Percentiles rank a stretch among this genome's conserved stretches.
Evolutionary conservation across 2,888 invertebrate genomes (phyloP).

Genomic region (Hecatera dysodea): DNA sequence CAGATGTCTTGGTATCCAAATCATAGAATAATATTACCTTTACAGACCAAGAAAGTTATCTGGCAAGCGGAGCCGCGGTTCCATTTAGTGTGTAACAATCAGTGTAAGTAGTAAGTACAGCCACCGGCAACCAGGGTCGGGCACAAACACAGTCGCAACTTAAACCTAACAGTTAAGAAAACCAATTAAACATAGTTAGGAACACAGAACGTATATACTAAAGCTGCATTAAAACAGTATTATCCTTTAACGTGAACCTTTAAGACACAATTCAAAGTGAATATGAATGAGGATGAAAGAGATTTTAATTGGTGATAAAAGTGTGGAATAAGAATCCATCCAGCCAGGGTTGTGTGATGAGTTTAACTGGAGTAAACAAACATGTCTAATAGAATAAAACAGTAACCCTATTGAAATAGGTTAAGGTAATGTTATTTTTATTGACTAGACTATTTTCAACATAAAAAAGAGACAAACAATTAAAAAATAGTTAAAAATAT

Average conservation of each 20-base stretch:
- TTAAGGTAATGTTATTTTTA: no score
- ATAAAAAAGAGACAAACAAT: no score
- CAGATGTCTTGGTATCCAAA: not conserved
- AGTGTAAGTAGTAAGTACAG: slow-evolving; percentile 13
- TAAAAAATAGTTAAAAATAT: no score
- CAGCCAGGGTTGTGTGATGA: not conserved
- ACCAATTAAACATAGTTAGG: slow-evolving; percentile 28
- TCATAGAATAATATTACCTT: not conserved
- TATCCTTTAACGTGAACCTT: slow-evolving; percentile 22
- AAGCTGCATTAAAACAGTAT: slow-evolving; percentile 41
- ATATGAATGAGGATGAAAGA: slow-evolving; percentile 42
- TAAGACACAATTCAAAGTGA: slow-evolving; percentile 31
- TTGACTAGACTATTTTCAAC: no score
- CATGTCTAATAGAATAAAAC: slow-evolving; percentile 3
- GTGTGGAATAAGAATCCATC: slow-evolving; percentile 18
- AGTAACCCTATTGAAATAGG: no score
- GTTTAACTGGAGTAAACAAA: not conserved
- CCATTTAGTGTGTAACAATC: not conserved
- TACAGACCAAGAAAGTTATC: not conserved
- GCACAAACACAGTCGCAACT: slow-evolving; percentile 25
- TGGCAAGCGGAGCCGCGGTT: not conserved
- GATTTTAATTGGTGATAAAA: slow-evolving; percentile 43
- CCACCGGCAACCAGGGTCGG: not conserved
- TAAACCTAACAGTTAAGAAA: slow-evolving; percentile 19
- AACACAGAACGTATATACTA: slow-evolving; percentile 24